phyloP scores from a whole-genome alignment of 2,113 vertebrate genomes.

The Alosa alosa region DNA sequence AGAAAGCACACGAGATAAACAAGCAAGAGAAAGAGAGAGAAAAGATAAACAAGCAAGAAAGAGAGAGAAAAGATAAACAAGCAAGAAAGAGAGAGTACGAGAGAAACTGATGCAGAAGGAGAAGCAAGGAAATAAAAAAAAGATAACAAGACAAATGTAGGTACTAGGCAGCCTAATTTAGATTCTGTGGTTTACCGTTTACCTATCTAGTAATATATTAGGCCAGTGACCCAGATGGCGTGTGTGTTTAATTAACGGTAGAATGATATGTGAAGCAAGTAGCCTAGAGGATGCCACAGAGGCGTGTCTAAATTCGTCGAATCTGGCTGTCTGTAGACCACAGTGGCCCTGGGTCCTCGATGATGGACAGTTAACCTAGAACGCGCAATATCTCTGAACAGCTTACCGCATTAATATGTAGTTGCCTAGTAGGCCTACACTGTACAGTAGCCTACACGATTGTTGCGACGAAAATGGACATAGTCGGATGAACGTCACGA shows the following conservation, averaged over 20 bases:
- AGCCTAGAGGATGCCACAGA: neutral
- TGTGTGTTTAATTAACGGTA: neutral
- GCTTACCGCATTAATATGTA: neutral
- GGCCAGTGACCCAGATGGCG: too few species aligned
- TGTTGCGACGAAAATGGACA: neutral
- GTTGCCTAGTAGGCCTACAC: neutral
- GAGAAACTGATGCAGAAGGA: too few species aligned
- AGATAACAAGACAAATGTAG: neutral
- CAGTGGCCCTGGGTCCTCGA: neutral
- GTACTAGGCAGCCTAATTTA: neutral
- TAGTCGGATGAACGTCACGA: neutral
- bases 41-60: neutral
- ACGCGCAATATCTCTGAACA: neutral
- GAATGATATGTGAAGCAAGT: neutral
- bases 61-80: neutral
- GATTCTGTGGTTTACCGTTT: too few species aligned
- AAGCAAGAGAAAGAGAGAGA: neutral
- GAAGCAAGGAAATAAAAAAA: neutral
- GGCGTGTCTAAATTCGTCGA: neutral
- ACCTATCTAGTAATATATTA: neutral
- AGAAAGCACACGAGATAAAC: neutral
- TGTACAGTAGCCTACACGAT: neutral
- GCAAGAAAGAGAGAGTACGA: neutral
- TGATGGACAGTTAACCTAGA: neutral
- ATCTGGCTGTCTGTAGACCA: neutral